phyloP scores from a whole-genome alignment of 2,888 invertebrate species.

The Mayetiola destructor region DNA sequence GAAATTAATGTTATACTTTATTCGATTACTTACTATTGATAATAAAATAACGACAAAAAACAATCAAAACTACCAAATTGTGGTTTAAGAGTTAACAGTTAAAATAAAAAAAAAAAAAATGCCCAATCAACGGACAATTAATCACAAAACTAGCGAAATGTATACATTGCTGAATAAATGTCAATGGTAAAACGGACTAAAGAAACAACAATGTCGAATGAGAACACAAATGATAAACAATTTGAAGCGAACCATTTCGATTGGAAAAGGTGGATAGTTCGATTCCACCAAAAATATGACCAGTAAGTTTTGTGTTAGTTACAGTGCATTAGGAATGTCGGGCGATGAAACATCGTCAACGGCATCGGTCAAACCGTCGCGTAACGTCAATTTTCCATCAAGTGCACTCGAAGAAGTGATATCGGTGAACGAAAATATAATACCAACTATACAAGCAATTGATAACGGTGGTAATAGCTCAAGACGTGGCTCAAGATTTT shows the following conservation, averaged over 20 bases:
- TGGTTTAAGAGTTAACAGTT: no score
- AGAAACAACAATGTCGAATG: no score
- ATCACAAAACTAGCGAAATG: no score
- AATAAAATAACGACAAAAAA: no score
- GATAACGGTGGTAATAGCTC: slow-evolving; percentile 15
- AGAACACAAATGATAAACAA: background rate
- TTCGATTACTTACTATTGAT: no score
- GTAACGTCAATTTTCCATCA: slow-evolving; percentile 34
- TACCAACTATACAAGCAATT: background rate
- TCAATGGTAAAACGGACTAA: no score
- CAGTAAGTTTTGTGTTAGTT: slow-evolving; percentile 32
- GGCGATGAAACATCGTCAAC: slow-evolving; percentile 33
- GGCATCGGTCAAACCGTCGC: slow-evolving; percentile 26
- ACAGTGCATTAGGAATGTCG: slow-evolving; percentile 36
- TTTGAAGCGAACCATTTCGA: background rate
- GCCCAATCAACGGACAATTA: no score
- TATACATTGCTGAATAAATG: no score
- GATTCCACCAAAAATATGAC: slow-evolving; percentile 25
- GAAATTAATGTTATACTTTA: no score
- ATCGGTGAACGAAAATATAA: background rate
- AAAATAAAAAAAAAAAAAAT: no score
- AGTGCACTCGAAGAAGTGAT: slow-evolving; percentile 22
- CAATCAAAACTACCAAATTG: no score
- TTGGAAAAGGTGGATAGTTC: background rate
- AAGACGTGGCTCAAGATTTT: slow-evolving; percentile 31